phyloP scores from a whole-genome alignment of 2,113 vertebrate genomes.

The Atrichornis clamosus region DNA sequence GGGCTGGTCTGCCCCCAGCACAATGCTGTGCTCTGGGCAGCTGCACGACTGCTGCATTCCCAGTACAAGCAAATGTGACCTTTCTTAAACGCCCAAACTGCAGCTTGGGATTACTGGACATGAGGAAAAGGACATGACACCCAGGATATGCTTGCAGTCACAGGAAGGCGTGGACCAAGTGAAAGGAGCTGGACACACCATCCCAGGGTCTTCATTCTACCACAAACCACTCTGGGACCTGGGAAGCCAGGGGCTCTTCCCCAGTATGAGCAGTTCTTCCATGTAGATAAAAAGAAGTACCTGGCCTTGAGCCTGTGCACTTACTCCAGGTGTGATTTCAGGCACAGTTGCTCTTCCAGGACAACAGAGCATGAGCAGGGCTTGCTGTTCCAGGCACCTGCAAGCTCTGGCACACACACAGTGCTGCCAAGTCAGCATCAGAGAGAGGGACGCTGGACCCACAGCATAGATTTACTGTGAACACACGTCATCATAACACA shows the following conservation, averaged over 20 bases:
- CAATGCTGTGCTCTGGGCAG: neutral
- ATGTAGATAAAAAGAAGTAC: neutral
- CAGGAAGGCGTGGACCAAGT: neutral
- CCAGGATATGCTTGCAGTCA: neutral
- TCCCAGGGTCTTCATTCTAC: neutral
- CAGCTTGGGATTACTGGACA: neutral
- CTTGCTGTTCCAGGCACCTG: neutral
- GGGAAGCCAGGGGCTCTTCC: neutral
- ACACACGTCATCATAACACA: conserved; percentile 26
- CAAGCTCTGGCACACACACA: neutral
- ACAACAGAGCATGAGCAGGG: rapidly evolving
- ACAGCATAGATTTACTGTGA: conserved; percentile 59
- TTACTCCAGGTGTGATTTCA: neutral
- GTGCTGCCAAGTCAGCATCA: neutral
- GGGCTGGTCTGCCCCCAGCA: neutral
- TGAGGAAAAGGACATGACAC: neutral
- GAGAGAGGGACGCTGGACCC: neutral
- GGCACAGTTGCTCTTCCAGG: neutral
- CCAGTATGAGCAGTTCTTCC: neutral
- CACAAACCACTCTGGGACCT: neutral
- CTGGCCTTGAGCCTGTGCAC: neutral
- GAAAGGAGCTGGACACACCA: neutral
- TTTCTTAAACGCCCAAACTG: neutral
- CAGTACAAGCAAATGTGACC: neutral
- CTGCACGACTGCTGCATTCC: neutral